phyloP scores from a whole-genome alignment of 2,888 invertebrate species.

The Acleris holmiana region DNA sequence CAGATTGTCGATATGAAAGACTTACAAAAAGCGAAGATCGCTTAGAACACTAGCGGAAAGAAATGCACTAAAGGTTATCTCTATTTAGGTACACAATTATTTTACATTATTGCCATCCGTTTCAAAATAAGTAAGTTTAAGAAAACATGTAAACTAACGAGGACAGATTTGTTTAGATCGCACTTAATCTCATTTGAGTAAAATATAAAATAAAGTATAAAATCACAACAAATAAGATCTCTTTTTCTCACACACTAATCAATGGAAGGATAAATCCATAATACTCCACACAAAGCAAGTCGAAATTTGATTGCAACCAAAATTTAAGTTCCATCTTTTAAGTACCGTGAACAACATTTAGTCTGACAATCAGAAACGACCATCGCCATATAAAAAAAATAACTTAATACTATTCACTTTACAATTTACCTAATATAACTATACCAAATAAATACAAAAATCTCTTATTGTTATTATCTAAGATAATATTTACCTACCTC shows the following conservation, averaged over 20 bases:
- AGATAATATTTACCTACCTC: conserved; percentile 81
- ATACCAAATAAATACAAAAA: conserved; percentile 84
- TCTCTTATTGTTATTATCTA: conserved; percentile 80
- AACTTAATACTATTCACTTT: conserved; percentile 78
- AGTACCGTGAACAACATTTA: conserved; percentile 74
- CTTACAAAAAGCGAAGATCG: conserved; percentile 70
- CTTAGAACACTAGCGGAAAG: conserved; percentile 66
- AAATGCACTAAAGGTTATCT: conserved; percentile 73
- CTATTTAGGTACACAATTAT: conserved; percentile 71
- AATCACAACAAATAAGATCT: conserved; percentile 80
- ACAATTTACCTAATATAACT: conserved; percentile 84
- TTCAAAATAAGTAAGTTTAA: conserved; percentile 46
- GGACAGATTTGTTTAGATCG: conserved; percentile 62
- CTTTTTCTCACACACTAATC: conserved; percentile 53
- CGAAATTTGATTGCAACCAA: conserved; percentile 57
- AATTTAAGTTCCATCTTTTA: conserved; percentile 74
- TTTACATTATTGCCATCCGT: conserved; percentile 61
- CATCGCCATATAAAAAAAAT: conserved; percentile 80
- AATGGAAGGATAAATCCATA: conserved; percentile 24
- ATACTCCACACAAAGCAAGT: conserved; percentile 39
- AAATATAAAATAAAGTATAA: conserved; percentile 61
- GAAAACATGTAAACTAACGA: conserved; percentile 59
- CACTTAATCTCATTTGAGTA: conserved; percentile 81
- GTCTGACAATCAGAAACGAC: conserved; percentile 70
- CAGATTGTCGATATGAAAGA: conserved; percentile 88